A percentile compares a stretch with the other conserved stretches of the same genome.
phyloP scores from a whole-genome alignment of 2,888 invertebrate species.

The Dryadula phaetusa region DNA sequence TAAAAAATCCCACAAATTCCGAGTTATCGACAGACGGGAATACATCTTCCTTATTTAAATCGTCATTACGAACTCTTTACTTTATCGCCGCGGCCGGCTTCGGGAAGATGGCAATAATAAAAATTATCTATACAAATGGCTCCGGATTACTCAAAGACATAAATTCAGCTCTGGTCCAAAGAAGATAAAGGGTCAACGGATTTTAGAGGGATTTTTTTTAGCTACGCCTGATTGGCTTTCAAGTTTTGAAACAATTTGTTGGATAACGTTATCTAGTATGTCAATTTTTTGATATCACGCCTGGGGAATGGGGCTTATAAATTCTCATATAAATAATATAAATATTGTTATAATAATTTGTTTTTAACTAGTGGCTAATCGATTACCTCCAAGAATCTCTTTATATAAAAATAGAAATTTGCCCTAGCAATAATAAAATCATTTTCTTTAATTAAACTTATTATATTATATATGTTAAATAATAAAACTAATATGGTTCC shows the following conservation, averaged over 20 bases:
- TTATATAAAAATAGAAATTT: not conserved
- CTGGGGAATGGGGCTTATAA: not conserved
- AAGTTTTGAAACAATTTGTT: constrained; percentile 45
- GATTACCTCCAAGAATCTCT: no score
- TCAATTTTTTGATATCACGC: constrained; percentile 27
- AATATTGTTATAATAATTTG: not conserved
- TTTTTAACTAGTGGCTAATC: not conserved
- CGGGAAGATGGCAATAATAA: constrained; percentile 83
- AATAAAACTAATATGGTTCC: not conserved
- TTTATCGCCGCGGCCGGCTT: constrained; percentile 79
- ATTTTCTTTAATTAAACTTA: not conserved
- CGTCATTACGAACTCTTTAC: constrained; percentile 84
- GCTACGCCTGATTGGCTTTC: constrained; percentile 55
- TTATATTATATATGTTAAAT: not conserved
- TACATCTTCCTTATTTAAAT: constrained; percentile 84
- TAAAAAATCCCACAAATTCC: constrained; percentile 69
- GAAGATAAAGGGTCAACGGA: constrained; percentile 82
- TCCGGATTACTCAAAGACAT: constrained; percentile 82
- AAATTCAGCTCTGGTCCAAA: constrained; percentile 83
- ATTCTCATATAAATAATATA: not conserved
- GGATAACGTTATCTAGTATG: constrained; percentile 38
- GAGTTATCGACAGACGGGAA: constrained; percentile 78
- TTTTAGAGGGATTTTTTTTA: constrained; percentile 72
- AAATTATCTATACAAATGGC: constrained; percentile 85
- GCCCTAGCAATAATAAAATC: not conserved